Percentiles rank a stretch among this genome's conserved stretches.
phyloP scores from a whole-genome alignment of 2,888 invertebrate species.

The Eupithecia dodoneata region DNA sequence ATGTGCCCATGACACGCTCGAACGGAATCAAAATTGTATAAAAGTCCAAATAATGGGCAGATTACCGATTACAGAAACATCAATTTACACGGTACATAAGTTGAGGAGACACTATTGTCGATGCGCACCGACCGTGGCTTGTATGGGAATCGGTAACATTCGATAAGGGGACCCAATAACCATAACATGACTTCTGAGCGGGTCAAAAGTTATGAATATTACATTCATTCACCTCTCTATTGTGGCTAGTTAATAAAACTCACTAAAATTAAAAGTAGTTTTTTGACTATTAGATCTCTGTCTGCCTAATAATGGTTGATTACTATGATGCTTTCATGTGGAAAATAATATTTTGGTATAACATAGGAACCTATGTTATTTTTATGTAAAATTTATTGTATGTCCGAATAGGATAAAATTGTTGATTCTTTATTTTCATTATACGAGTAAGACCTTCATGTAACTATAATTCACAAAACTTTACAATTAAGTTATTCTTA shows the following conservation, averaged over 20 bases:
- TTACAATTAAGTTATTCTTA: too few species aligned
- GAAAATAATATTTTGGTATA: too few species aligned
- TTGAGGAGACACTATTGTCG: slow-evolving; percentile 62
- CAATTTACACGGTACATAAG: slow-evolving; percentile 72
- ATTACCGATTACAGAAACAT: slow-evolving; percentile 54
- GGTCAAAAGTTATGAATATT: background rate
- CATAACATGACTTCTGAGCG: slow-evolving; percentile 13
- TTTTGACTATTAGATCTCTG: too few species aligned
- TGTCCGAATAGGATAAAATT: too few species aligned
- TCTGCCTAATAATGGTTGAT: too few species aligned
- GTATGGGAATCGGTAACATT: slow-evolving; percentile 61
- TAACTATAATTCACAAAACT: too few species aligned
- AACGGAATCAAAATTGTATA: slow-evolving; percentile 52
- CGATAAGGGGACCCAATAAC: slow-evolving; percentile 44
- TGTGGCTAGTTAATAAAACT: background rate
- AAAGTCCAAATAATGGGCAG: slow-evolving; percentile 55
- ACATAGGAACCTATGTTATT: too few species aligned
- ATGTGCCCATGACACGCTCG: slow-evolving; percentile 43
- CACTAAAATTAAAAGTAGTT: too few species aligned
- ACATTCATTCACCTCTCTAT: background rate
- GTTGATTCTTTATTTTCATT: too few species aligned
- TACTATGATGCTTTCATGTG: too few species aligned
- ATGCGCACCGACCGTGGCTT: slow-evolving; percentile 61
- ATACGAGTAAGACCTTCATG: too few species aligned
- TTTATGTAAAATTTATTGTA: too few species aligned